A percentile compares a stretch with the other conserved stretches of the same genome.
Conservation (phyloP, 2,797 vertebrate genomes). For the Chrysocyon brachyurus region DNA sequence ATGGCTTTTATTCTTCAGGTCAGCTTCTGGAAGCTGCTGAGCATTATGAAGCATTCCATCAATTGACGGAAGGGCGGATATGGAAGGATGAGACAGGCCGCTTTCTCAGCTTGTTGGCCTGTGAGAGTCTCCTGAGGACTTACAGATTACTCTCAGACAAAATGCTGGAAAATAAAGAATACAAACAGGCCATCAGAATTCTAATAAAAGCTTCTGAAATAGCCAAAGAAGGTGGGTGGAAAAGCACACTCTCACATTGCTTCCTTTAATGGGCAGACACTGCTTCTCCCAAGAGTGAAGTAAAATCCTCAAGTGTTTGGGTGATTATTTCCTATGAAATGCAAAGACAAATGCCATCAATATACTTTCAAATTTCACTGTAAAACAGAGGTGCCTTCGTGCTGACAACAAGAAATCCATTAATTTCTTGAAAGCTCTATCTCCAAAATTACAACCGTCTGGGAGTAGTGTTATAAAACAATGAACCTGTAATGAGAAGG, state of each 20-base stretch:
- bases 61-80: conserved; percentile 86
- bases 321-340: conserved; percentile 88
- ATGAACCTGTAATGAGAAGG: conserved; percentile 69
- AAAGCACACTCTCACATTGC: conserved; percentile 80
- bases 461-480: conserved; percentile 71
- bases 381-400: conserved; percentile 83
- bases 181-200: conserved; percentile 89
- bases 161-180: conserved; percentile 89
- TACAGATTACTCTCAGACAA: conserved; percentile 89
- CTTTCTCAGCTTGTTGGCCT: conserved; percentile 86
- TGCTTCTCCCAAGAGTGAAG: conserved; percentile 83
- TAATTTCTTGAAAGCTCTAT: conserved; percentile 84
- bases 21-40: conserved; percentile 88
- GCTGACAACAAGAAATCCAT: conserved; percentile 83
- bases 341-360: conserved; percentile 87
- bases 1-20: conserved; percentile 87
- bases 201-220: conserved; percentile 91
- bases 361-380: conserved; percentile 82
- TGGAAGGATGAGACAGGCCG: conserved; percentile 87
- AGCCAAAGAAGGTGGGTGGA: conserved; percentile 89
- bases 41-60: conserved; percentile 91
- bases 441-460: conserved; percentile 75
- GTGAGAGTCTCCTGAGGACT: conserved; percentile 89
- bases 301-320: conserved; percentile 81
- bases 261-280: conserved; percentile 79